These are phyloP conservation scores for Conus canariensis DNA, from an alignment of 2,888 invertebrate genomes.

Conservation along the genomic window DNA sequence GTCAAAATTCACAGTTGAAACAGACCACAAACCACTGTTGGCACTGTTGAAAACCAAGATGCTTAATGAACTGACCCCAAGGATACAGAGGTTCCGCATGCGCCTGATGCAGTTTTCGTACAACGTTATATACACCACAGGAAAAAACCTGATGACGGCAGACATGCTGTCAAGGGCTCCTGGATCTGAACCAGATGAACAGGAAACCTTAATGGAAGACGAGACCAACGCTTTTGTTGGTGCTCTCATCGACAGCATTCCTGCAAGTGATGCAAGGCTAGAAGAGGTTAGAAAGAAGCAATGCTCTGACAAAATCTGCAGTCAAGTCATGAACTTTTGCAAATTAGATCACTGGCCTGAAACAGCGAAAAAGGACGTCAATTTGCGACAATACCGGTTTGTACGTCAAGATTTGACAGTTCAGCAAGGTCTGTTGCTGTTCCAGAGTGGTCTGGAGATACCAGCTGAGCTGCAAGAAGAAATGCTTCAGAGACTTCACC, in stretches of 20 bases:
- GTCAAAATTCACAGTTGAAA: constrained; percentile 24
- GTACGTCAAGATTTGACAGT: constrained; percentile 19
- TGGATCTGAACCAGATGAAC: constrained; percentile 15
- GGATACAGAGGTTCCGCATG: constrained; percentile 41
- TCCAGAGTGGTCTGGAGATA: constrained; percentile 12
- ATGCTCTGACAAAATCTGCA: constrained; percentile 25
- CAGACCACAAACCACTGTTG: constrained; percentile 37
- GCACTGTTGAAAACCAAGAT: constrained; percentile 33
- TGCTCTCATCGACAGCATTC: constrained; percentile 24
- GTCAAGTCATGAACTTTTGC: constrained; percentile 4
- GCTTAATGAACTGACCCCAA: constrained; percentile 40
- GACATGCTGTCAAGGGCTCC: constrained; percentile 29
- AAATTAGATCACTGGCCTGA: constrained; percentile 21
- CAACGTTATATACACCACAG: constrained; percentile 9
- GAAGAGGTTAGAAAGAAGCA: constrained; percentile 21
- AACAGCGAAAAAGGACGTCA: constrained; percentile 24
- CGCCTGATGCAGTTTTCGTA: constrained; percentile 22
- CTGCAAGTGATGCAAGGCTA: constrained; percentile 13
- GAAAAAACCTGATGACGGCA: constrained; percentile 31
- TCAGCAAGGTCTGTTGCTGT: constrained; percentile 17
- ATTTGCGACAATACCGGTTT: constrained; percentile 14
- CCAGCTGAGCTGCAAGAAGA: constrained; percentile 25
- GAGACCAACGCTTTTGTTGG: not conserved
- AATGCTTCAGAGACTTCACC: constrained; percentile 8
- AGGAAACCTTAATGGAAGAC: constrained; percentile 15